phyloP scores from a whole-genome alignment of 2,113 vertebrate species.

The Leptosomus discolor region DNA sequence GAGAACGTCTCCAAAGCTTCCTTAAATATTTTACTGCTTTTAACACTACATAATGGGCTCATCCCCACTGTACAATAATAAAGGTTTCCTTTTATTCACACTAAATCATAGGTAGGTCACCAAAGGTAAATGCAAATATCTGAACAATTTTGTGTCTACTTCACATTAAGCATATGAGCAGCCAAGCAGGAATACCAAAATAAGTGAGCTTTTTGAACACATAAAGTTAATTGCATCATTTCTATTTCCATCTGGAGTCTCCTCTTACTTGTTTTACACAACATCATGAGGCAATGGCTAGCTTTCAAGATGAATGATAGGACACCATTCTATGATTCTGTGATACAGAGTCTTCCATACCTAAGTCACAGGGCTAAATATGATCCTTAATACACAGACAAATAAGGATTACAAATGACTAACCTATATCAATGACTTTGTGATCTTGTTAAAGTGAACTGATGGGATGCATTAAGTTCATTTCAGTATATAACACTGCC shows the following conservation, averaged over 20 bases:
- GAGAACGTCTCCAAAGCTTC: background rate
- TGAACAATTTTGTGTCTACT: background rate
- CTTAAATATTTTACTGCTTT: background rate
- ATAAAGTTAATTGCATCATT: background rate
- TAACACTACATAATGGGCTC: background rate
- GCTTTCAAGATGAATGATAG: background rate
- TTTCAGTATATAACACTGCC: background rate
- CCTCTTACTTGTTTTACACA: background rate
- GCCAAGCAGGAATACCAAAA: background rate
- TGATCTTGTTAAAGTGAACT: background rate
- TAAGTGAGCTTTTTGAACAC: background rate
- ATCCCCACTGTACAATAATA: background rate
- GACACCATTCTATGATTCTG: no score
- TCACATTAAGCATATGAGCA: background rate
- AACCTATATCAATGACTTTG: background rate
- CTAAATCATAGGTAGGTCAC: background rate
- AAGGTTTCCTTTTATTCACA: background rate
- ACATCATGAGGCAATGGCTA: background rate
- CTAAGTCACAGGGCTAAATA: background rate
- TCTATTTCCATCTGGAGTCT: background rate
- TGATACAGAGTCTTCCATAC: background rate
- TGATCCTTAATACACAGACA: background rate
- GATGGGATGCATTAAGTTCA: background rate
- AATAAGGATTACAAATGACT: background rate
- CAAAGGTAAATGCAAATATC: background rate